Evolutionary conservation across 2,113 vertebrate species (phyloP).

Genomic region (Saguinus midas): DNA sequence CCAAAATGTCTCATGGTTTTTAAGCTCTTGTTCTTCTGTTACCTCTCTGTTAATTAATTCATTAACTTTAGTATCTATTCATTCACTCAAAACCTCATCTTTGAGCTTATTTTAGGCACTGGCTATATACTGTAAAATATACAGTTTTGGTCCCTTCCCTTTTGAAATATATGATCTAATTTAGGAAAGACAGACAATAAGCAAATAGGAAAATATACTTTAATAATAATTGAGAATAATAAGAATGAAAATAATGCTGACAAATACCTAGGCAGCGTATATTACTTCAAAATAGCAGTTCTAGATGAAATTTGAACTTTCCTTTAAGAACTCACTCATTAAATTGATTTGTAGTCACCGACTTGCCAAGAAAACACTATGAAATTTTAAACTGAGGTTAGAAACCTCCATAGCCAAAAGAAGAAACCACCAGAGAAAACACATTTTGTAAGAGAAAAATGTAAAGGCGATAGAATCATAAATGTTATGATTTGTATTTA

Average conservation of each 20-base stretch:
- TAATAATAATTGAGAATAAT: neutral
- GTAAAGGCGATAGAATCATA: neutral
- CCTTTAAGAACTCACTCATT: slow-evolving; percentile 27
- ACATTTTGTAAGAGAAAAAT: neutral
- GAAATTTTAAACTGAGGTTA: neutral
- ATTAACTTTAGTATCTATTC: neutral
- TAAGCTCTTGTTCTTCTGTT: neutral
- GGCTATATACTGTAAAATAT: neutral
- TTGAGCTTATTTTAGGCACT: neutral
- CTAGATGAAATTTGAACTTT: neutral
- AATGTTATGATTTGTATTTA: neutral
- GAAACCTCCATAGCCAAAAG: neutral
- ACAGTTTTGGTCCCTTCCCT: no score
- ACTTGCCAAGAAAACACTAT: neutral
- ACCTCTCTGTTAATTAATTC: neutral
- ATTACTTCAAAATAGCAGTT: neutral
- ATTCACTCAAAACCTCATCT: neutral
- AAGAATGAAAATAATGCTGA: slow-evolving; percentile 1
- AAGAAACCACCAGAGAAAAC: neutral
- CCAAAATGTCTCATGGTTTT: neutral
- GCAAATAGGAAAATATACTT: neutral
- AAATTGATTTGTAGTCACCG: neutral
- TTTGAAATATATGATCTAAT: neutral
- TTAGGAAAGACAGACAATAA: neutral
- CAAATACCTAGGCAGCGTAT: neutral